phyloP scores from a whole-genome alignment of 2,113 vertebrate species.

The Bagarius yarrelli region DNA sequence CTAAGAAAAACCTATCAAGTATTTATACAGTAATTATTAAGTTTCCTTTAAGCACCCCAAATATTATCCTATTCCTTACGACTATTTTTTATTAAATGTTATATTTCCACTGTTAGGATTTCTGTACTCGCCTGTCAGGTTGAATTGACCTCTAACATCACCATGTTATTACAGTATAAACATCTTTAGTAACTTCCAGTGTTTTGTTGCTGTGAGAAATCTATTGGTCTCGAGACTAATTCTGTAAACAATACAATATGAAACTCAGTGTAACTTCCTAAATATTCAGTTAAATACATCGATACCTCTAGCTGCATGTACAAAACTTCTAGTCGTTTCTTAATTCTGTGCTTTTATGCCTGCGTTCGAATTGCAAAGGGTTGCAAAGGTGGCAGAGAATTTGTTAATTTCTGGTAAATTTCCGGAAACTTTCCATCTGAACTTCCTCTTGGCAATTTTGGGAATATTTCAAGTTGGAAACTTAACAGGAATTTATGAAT shows the following conservation, averaged over 20 bases:
- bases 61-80: not conserved
- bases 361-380: not conserved
- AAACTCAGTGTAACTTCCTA: conserved; percentile 34
- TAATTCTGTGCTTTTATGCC: conserved; percentile 39
- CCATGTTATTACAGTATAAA: not conserved
- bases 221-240: not conserved
- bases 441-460: no score
- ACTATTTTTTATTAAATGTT: not conserved
- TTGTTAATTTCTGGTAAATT: no score
- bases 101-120: not conserved
- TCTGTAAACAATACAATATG: conserved; percentile 44
- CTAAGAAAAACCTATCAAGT: not conserved
- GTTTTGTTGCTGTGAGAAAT: conserved; percentile 6
- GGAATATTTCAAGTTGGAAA: no score
- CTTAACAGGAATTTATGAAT: no score
- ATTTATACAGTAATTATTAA: not conserved
- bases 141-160: not conserved
- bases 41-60: not conserved
- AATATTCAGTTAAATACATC: conserved; percentile 16
- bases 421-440: no score
- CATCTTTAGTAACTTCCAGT: conserved; percentile 9
- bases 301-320: conserved; percentile 6
- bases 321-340: conserved; percentile 4
- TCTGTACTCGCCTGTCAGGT: not conserved
- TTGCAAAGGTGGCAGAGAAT: no score